Evolutionary conservation across 2,113 vertebrate genomes (phyloP).

Genomic region (Laticauda laticaudata): DNA sequence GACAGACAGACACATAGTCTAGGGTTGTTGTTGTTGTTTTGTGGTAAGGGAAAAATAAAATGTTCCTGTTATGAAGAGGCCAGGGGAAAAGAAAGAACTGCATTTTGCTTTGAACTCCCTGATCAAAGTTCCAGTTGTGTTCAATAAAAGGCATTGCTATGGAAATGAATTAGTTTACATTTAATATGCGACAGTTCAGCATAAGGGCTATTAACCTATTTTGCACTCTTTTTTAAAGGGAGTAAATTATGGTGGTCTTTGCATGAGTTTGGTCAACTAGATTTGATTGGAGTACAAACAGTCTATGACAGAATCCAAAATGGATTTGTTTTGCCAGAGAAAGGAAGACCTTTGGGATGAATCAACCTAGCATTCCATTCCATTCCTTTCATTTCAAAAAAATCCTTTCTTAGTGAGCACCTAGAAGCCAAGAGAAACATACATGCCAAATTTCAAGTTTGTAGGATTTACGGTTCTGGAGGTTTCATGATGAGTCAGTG

Average conservation of each 20-base stretch:
- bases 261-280: conserved; percentile 57
- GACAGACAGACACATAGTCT: background rate
- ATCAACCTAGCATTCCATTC: background rate
- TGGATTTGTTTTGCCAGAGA: background rate
- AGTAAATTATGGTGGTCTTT: conserved; percentile 56
- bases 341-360: background rate
- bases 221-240: conserved; percentile 62
- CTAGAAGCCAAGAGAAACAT: too few species aligned
- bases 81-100: conserved; percentile 37
- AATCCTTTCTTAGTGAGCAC: too few species aligned
- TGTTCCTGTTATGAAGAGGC: conserved; percentile 33
- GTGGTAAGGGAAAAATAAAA: conserved; percentile 39
- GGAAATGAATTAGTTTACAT: conserved; percentile 69
- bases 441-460: too few species aligned
- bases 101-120: conserved; percentile 61
- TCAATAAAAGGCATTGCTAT: conserved; percentile 64
- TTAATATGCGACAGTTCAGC: conserved; percentile 64
- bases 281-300: conserved; percentile 50
- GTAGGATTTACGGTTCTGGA: too few species aligned
- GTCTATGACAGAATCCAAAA: conserved; percentile 32
- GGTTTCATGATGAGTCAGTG: too few species aligned
- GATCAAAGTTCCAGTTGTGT: conserved; percentile 63
- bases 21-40: conserved; percentile 15
- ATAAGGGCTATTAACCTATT: conserved; percentile 66
- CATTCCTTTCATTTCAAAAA: too few species aligned